These are phyloP conservation scores for Paracanthobrama guichenoti DNA, from an alignment of 2,113 vertebrate genomes.

Conservation along the genomic window DNA sequence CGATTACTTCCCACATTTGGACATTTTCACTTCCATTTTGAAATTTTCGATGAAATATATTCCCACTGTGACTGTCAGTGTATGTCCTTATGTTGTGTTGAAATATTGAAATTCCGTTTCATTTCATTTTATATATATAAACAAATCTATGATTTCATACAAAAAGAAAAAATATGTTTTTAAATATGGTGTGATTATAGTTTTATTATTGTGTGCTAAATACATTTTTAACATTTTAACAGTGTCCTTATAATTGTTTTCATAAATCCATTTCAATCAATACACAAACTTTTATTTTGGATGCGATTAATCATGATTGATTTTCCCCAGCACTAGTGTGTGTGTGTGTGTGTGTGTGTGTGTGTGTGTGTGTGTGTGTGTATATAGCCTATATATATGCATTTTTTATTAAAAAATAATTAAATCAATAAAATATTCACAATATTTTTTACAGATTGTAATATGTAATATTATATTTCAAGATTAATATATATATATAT, in stretches of 20 bases:
- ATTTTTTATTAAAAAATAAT: too few species aligned
- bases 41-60: not conserved
- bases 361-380: too few species aligned
- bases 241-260: not conserved
- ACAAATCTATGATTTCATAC: too few species aligned
- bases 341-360: too few species aligned
- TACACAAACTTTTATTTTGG: not conserved
- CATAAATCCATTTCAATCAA: not conserved
- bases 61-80: not conserved
- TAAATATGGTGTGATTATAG: too few species aligned
- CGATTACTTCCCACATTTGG: not conserved
- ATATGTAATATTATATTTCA: too few species aligned
- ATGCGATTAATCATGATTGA: too few species aligned
- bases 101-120: not conserved
- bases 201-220: not conserved
- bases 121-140: not conserved
- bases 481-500: not conserved
- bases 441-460: too few species aligned
- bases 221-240: not conserved
- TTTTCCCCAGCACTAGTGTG: too few species aligned
- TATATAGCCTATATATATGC: too few species aligned
- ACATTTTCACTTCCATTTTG: not conserved
- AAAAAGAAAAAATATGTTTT: too few species aligned
- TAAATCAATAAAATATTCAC: too few species aligned
- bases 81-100: not conserved